phyloP scores from a whole-genome alignment of 2,888 invertebrate species.

The Cataglyphis livida region DNA sequence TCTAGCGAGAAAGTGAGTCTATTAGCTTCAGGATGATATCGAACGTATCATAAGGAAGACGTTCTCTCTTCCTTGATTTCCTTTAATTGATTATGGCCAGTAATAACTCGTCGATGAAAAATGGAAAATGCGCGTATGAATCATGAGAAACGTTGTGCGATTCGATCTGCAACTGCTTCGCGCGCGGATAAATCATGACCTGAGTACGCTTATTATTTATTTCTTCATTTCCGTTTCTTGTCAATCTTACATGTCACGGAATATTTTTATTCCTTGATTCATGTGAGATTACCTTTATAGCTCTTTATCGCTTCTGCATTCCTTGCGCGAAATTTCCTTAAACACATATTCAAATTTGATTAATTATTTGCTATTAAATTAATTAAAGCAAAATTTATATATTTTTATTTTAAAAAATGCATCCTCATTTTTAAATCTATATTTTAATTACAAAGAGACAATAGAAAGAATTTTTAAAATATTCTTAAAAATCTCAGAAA shows the following conservation, averaged over 20 bases:
- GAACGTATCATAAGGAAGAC: slow-evolving; percentile 35
- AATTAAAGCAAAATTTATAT: neutral
- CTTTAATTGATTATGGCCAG: slow-evolving; percentile 9
- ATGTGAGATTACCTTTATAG: neutral
- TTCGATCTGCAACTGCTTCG: slow-evolving; percentile 29
- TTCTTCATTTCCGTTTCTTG: slow-evolving; percentile 45
- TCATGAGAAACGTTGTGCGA: slow-evolving; percentile 42
- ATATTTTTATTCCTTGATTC: slow-evolving; percentile 33
- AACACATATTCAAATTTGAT: neutral
- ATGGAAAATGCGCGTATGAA: slow-evolving; percentile 20
- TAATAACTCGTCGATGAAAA: slow-evolving; percentile 23
- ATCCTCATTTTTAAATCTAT: neutral
- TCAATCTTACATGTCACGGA: slow-evolving; percentile 7
- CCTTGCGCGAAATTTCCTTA: neutral
- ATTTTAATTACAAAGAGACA: neutral
- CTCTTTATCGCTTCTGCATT: neutral
- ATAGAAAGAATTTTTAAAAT: neutral
- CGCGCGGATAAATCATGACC: slow-evolving; percentile 27
- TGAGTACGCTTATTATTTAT: slow-evolving; percentile 44
- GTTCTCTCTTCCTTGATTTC: slow-evolving; percentile 43
- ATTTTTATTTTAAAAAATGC: neutral
- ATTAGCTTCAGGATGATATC: slow-evolving; percentile 33
- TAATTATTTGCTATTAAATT: neutral
- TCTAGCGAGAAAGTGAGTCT: slow-evolving; percentile 12
- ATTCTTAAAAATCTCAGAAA: neutral